These are phyloP conservation scores for Kryptolebias marmoratus DNA, from an alignment of 2,113 vertebrate genomes.

Conservation along the genomic window DNA sequence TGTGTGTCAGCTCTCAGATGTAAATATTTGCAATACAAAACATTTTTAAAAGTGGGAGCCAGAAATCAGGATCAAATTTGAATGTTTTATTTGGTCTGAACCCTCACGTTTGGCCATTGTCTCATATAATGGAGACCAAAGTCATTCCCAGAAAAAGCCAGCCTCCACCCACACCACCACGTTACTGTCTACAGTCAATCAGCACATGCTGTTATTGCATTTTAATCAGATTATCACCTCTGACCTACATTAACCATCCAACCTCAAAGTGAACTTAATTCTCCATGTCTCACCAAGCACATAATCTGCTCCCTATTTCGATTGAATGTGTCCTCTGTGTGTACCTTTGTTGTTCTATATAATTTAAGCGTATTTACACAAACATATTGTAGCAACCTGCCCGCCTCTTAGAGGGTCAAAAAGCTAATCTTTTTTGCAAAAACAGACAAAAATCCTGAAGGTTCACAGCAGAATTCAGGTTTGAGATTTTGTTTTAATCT, in stretches of 20 bases:
- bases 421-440: neutral
- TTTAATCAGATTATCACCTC: slow-evolving; percentile 65
- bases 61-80: neutral
- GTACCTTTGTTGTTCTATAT: neutral
- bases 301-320: slow-evolving; percentile 40
- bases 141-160: slow-evolving; percentile 8
- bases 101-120: slow-evolving; percentile 10
- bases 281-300: slow-evolving; percentile 37
- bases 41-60: neutral
- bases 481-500: neutral
- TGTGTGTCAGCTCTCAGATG: neutral
- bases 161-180: slow-evolving; percentile 5
- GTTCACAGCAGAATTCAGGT: neutral
- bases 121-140: slow-evolving; percentile 3
- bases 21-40: neutral
- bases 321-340: slow-evolving; percentile 3
- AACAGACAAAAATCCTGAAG: too few species aligned
- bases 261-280: slow-evolving; percentile 52
- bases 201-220: slow-evolving; percentile 26
- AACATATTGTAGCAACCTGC: neutral
- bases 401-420: neutral
- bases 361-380: neutral
- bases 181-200: slow-evolving; percentile 31
- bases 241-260: slow-evolving; percentile 66
- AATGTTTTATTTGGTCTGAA: slow-evolving; percentile 16